A percentile compares a stretch with the other conserved stretches of the same genome.
phyloP scores from a whole-genome alignment of 2,888 invertebrate species.

The Orthosia gothica region DNA sequence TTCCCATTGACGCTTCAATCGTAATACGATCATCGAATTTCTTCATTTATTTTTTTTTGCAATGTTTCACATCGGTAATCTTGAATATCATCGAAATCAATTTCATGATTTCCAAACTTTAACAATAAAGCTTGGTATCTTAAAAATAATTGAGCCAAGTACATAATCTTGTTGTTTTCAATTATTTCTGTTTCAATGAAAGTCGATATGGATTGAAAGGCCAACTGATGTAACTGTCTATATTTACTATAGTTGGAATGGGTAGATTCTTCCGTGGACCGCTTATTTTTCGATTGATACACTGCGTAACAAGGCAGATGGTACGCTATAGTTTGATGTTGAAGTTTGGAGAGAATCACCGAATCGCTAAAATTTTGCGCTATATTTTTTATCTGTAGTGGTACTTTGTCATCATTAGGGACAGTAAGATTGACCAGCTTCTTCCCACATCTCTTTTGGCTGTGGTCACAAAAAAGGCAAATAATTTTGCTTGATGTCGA shows the following conservation, averaged over 20 bases:
- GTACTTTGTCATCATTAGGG: slow-evolving; percentile 1
- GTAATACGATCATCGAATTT: slow-evolving; percentile 6
- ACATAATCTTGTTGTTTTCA: slow-evolving; percentile 53
- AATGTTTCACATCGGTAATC: slow-evolving; percentile 1
- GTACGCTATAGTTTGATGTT: slow-evolving; percentile 8
- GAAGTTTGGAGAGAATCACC: slow-evolving; percentile 12
- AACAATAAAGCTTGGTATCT: slow-evolving; percentile 55
- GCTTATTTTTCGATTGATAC: too few relatives aligned
- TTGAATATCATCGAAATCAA: background rate
- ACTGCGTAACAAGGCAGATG: slow-evolving; percentile 17
- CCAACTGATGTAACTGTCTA: slow-evolving; percentile 16
- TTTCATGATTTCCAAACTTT: slow-evolving; percentile 33
- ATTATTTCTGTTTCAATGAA: slow-evolving; percentile 16
- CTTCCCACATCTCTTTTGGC: too few relatives aligned
- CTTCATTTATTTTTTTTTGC: slow-evolving; percentile 9
- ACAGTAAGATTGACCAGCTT: too few relatives aligned
- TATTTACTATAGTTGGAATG: slow-evolving; percentile 7
- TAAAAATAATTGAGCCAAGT: slow-evolving; percentile 50
- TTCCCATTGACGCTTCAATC: slow-evolving; percentile 5
- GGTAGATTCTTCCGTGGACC: slow-evolving; percentile 15
- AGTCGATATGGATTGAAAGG: slow-evolving; percentile 20
- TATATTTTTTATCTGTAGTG: background rate
- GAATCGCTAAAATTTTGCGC: background rate
- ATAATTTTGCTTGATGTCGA: too few relatives aligned
- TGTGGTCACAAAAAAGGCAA: too few relatives aligned